phyloP scores from a whole-genome alignment of 2,797 vertebrate genomes.

The Falco columbarius region DNA sequence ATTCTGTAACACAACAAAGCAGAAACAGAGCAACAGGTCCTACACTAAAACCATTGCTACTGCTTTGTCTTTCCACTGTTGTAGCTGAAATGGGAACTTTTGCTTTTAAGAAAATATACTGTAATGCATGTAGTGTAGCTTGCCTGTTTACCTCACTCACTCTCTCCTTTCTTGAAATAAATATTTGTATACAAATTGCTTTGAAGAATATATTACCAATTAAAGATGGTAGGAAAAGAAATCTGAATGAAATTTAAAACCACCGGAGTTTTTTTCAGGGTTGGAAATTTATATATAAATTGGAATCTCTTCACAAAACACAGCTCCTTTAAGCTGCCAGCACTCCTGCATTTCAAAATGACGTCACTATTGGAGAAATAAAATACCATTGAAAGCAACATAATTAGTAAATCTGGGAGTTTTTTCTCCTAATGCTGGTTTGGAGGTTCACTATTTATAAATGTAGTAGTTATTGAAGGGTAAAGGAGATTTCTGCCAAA shows the following conservation, averaged over 20 bases:
- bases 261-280: neutral
- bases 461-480: neutral
- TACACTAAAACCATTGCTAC: neutral
- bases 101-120: constrained; percentile 16
- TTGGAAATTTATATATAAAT: constrained; percentile 33
- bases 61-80: neutral
- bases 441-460: neutral
- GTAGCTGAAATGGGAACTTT: neutral
- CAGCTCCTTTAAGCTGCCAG: neutral
- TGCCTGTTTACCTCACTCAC: constrained; percentile 28
- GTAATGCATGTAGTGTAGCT: neutral
- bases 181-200: constrained; percentile 71
- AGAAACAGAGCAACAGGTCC: neutral
- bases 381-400: neutral
- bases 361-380: neutral
- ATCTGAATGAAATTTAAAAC: constrained; percentile 53
- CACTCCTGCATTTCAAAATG: neutral
- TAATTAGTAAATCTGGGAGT: neutral
- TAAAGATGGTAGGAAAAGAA: neutral
- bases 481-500: neutral
- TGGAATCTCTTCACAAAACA: neutral
- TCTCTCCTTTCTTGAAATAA: constrained; percentile 56
- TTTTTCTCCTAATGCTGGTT: neutral
- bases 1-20: neutral
- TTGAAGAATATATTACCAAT: constrained; percentile 45